phyloP scores from a whole-genome alignment of 2,797 vertebrate genomes.

The Synaphobranchus kaupii region DNA sequence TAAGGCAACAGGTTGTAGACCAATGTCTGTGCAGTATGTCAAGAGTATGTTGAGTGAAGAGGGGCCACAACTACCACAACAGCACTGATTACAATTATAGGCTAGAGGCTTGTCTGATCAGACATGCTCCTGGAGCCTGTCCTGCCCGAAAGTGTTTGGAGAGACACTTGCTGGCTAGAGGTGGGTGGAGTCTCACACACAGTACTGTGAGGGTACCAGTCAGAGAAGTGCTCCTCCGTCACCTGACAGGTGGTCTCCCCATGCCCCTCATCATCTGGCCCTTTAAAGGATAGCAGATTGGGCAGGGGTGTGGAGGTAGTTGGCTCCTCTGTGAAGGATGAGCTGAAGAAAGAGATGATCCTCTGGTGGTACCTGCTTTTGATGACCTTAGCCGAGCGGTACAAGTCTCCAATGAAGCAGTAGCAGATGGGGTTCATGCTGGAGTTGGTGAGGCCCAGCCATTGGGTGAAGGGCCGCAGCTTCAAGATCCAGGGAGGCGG shows the following conservation, averaged over 20 bases:
- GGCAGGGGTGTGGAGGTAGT: slow-evolving; percentile 64
- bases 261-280: slow-evolving; percentile 50
- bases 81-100: background rate
- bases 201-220: slow-evolving; percentile 59
- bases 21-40: background rate
- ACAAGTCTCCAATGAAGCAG: slow-evolving; percentile 88
- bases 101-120: slow-evolving; percentile 58
- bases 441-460: slow-evolving; percentile 91
- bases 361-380: slow-evolving; percentile 84
- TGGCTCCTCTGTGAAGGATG: slow-evolving; percentile 63
- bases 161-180: slow-evolving; percentile 54
- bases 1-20: slow-evolving; percentile 23
- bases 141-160: slow-evolving; percentile 52
- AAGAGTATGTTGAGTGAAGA: background rate
- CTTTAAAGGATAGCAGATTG: slow-evolving; percentile 67
- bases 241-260: slow-evolving; percentile 49
- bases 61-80: no score
- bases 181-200: slow-evolving; percentile 53
- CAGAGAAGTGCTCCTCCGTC: slow-evolving; percentile 64
- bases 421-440: slow-evolving; percentile 93
- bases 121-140: slow-evolving; percentile 53
- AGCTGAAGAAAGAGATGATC: slow-evolving; percentile 72
- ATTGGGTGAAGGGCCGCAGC: slow-evolving; percentile 86
- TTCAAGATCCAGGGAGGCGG: slow-evolving; percentile 83
- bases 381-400: slow-evolving; percentile 85